A percentile compares a stretch with the other conserved stretches of the same genome.
phyloP scores from a whole-genome alignment of 92 coral and sea anemone species.

The Nematostella vectensis region DNA sequence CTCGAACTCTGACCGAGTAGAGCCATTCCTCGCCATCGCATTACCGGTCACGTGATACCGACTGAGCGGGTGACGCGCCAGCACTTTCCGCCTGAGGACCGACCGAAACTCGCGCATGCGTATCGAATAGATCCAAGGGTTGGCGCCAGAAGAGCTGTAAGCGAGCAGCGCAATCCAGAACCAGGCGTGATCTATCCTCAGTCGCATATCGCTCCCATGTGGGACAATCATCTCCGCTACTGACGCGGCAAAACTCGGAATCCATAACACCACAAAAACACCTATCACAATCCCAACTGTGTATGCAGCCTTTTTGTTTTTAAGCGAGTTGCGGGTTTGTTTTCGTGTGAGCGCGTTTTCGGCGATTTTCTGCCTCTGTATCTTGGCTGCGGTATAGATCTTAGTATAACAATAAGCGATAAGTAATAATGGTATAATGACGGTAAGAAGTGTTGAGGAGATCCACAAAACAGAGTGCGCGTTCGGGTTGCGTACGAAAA shows the following conservation, averaged over 20 bases:
- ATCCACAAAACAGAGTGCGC: slow-evolving; percentile 55
- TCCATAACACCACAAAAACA: slow-evolving; percentile 53
- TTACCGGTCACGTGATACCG: too few relatives aligned
- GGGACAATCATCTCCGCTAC: slow-evolving; percentile 26
- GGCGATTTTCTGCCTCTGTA: slow-evolving; percentile 41
- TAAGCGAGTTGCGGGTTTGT: slow-evolving; percentile 29
- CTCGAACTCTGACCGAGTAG: too few relatives aligned
- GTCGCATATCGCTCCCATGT: slow-evolving; percentile 1
- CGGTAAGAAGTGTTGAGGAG: slow-evolving; percentile 36
- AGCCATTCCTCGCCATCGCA: too few relatives aligned
- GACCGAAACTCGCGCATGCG: slow-evolving; percentile 49
- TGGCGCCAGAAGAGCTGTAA: slow-evolving; percentile 44
- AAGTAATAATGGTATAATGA: slow-evolving; percentile 33
- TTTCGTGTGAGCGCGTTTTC: slow-evolving; percentile 21
- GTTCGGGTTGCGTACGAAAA: slow-evolving; percentile 21
- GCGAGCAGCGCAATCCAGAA: slow-evolving; percentile 59
- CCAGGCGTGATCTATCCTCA: slow-evolving; percentile 50
- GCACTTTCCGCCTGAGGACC: slow-evolving; percentile 24
- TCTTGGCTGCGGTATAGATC: slow-evolving; percentile 44
- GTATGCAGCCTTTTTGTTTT: slow-evolving; percentile 59
- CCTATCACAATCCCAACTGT: slow-evolving; percentile 61
- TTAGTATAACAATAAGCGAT: slow-evolving; percentile 52
- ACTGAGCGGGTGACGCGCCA: too few relatives aligned
- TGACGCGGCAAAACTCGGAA: slow-evolving; percentile 54
- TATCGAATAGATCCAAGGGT: slow-evolving; percentile 63